Base-by-base conservation (phyloP, 2,113 vertebrate genomes). In the Electrona antarctica region DNA sequence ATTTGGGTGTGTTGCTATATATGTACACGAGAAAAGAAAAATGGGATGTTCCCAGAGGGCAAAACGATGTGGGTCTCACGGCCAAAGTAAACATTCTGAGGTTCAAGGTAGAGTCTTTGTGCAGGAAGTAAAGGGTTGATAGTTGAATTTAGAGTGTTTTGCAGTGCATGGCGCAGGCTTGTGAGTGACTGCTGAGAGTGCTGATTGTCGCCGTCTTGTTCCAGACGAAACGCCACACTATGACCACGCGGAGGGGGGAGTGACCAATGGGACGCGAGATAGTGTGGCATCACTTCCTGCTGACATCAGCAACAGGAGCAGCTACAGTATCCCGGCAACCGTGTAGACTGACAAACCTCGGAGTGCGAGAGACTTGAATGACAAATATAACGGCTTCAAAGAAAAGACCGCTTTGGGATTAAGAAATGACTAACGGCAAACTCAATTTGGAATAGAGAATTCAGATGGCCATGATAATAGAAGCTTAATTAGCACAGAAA, bases 191-290 rank as follows among this genome's bases (percentile, higher is more conserved):
- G 77, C 78, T 88, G 68, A 88, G 89, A 60, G 69, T 51, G 50
- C 48, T 72, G 71, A 54, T 79, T 90, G 81, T 89, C 82, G 80
- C 93, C 84, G 80, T 93, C 84, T 90, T 76, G 82, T 93, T 93
- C 76, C 90, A 94, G 92, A 81, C 86, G 86, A 85, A 91, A 88
- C 63, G 72, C 64, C 73, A 52, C 72, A 78, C 85, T 90, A 74
- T 90, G 84, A 87, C 76, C 81, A 75, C 87, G 80, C 46, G 79
- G 85, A 88, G 88, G 88, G 82, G 85, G 91, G 81, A 85, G 86
- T 55, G 83, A 87, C 89, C 85, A 89, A 89, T 86, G 85, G 90
- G 87, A 88, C 57, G 21, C 74, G 77, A 85, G 81, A 74, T 90
- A 91, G 87, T 68, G 55, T 68, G 83, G 71, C 85, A 2, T 87